These are phyloP conservation scores for Papilio xuthus DNA, from an alignment of 1,140 invertebrate genomes.

Conservation along the genomic window DNA sequence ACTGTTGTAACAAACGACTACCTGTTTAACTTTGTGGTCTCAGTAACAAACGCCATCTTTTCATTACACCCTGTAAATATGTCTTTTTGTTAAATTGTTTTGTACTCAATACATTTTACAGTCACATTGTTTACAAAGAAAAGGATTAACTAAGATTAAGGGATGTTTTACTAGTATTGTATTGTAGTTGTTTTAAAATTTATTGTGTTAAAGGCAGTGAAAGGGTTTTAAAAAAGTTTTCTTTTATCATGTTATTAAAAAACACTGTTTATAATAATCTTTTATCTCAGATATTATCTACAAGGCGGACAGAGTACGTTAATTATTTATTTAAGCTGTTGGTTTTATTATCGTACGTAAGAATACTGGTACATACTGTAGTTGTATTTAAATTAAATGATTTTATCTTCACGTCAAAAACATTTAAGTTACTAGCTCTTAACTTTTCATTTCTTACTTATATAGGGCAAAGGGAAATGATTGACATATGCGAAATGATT, in stretches of 20 bases:
- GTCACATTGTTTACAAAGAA: constrained; percentile 57
- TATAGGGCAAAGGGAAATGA: not conserved
- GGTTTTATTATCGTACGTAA: too few relatives aligned
- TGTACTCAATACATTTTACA: constrained; percentile 42
- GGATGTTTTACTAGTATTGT: constrained; percentile 6
- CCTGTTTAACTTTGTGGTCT: not conserved
- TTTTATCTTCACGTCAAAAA: too few relatives aligned
- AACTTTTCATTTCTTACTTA: not conserved
- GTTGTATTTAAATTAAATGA: too few relatives aligned
- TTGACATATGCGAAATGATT: constrained; percentile 6
- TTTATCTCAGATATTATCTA: not conserved
- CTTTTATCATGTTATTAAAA: not conserved
- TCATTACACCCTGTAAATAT: not conserved
- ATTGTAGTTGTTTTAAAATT: not conserved
- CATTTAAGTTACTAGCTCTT: not conserved
- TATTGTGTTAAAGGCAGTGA: not conserved
- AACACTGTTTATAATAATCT: not conserved
- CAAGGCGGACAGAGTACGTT: too few relatives aligned
- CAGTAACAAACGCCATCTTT: not conserved
- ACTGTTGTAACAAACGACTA: not conserved
- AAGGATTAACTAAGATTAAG: constrained; percentile 56
- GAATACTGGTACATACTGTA: too few relatives aligned
- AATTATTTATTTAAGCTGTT: too few relatives aligned
- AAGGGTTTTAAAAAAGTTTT: not conserved
- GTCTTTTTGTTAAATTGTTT: not conserved